Percentiles rank a stretch among this genome's conserved stretches.
phyloP scores from a whole-genome alignment of 2,888 invertebrate genomes.

The Marasmarcha lunaedactyla region DNA sequence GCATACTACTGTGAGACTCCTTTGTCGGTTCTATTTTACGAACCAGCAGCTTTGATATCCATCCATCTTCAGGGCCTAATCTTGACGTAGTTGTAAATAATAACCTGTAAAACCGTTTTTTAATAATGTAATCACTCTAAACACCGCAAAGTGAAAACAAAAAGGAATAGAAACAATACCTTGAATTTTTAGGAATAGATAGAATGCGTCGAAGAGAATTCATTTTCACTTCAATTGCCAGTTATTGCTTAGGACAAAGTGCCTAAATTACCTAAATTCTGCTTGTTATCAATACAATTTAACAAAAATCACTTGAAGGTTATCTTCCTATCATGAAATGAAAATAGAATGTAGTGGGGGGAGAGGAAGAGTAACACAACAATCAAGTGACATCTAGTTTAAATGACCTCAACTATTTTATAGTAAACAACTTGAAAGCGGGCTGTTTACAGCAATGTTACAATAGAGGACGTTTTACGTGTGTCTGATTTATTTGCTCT shows the following conservation, averaged over 20 bases:
- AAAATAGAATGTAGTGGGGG: slow-evolving; percentile 34
- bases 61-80: slow-evolving; percentile 75
- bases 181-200: slow-evolving; percentile 42
- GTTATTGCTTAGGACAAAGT: slow-evolving; percentile 17
- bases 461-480: too few species aligned
- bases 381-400: not conserved
- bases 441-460: too few species aligned
- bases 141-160: not conserved
- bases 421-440: too few species aligned
- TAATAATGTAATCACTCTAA: not conserved
- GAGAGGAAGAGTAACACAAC: too few species aligned
- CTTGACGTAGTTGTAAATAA: slow-evolving; percentile 45
- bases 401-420: not conserved
- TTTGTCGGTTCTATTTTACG: slow-evolving; percentile 94
- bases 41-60: slow-evolving; percentile 90
- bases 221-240: slow-evolving; percentile 32
- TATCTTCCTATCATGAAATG: slow-evolving; percentile 29
- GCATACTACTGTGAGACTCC: slow-evolving; percentile 95
- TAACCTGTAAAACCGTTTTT: slow-evolving; percentile 35
- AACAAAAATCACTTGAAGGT: slow-evolving; percentile 67
- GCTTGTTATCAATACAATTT: slow-evolving; percentile 56
- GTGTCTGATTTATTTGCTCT: too few species aligned
- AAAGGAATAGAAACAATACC: slow-evolving; percentile 28
- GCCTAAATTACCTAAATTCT: slow-evolving; percentile 21
- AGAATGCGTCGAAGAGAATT: slow-evolving; percentile 49